Evolutionary conservation across 2,888 invertebrate genomes (phyloP), one percentile per base, ranked within the genome.

Genomic region (Biston stratarius): DNA sequence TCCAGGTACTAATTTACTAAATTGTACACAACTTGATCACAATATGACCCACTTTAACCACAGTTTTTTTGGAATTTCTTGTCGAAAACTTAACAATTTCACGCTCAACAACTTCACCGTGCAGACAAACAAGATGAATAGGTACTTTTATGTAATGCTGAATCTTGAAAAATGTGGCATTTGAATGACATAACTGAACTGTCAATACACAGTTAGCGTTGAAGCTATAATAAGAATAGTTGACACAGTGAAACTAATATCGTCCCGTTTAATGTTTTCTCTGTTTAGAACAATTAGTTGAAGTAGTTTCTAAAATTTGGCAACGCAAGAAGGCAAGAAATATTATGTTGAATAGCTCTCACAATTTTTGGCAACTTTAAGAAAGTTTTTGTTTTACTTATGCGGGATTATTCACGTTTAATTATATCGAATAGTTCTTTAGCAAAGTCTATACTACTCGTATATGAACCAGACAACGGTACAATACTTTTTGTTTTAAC

Each of bases 211-310:
- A 70, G 72, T 79, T 79, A 78, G 71, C 75, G 69, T 65, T 34
- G 57, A 70, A 69, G 70, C 62, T 61, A 70, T 72, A 76, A 76
- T 71, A 70, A 55, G 51, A 74, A 55, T 67, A 59, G 45, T 62
- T 70, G 52, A 47, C 61, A 51, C 51, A 61, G 51, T 59, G 67
- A 52, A 72, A 72, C 71, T 71, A 72, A 72, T 60, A 52, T 56
- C 64, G 40, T 69, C 64, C 44, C 49, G 72, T 71, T 61, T 69
- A 69, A 65, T 65, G 70, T 72, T 80, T 81, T 80, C 80, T 70
- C 80, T 67, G 58, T 72, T 80, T 81, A 81, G 81, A 71, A n/a
- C 67, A 60, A 66, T 66, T 67, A 70, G 65, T 61, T 52, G 34
- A 38, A 6, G n/a, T 34, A 36, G 59, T 69, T 69, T 69, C 69